Evolutionary conservation across 2,113 vertebrate species (phyloP), one percentile per base, ranked within the genome.

Genomic region (Poeciliopsis occidentalis): DNA sequence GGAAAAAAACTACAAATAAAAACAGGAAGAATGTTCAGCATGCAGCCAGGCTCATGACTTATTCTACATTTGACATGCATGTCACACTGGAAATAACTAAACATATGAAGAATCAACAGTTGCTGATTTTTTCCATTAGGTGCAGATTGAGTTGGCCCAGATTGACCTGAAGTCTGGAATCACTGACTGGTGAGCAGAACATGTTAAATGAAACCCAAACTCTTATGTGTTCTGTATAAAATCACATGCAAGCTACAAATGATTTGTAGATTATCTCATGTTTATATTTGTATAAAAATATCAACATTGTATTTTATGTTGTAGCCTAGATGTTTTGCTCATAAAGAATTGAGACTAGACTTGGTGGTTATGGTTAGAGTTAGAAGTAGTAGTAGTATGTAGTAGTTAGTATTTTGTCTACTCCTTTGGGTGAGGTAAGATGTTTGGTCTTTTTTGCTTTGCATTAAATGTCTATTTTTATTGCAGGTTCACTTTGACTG

Each of bases 401-500:
- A 11, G 19, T 3, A 24, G 51, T 11, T n/a, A 8, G 22, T 54
- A 24, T 2, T 57, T 24, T 57, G 4, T 57, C 51, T n/a, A 57
- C n/a, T 24, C 51, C 22, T n/a, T n/a, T 44, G 26, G 34, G 17
- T 44, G 37, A 13, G 1, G 12, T 15, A 12, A 26, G 8, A 37
- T 17, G 32, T 27, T 60, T 37, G 26, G 17, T 19, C 4, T 4
- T 41, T 6, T 57, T 2, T 11, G 8, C 37, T 34, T 34, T 29
- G 39, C 5, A 76, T 54, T 17, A 29, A 47, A 47, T 7, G 64
- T 0, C 39, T n/a, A 80, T 7, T 84, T 79, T 29, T 69, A 13
- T 80, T 69, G 29, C 83, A 95, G 94, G 94, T 94, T 93, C 76
- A 87, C 89, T 64, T 80, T 95, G 31, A 92, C 75, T 78, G 94